These are phyloP conservation scores for Epinotia ramella DNA, from an alignment of 2,888 invertebrate species.

Conservation along the genomic window DNA sequence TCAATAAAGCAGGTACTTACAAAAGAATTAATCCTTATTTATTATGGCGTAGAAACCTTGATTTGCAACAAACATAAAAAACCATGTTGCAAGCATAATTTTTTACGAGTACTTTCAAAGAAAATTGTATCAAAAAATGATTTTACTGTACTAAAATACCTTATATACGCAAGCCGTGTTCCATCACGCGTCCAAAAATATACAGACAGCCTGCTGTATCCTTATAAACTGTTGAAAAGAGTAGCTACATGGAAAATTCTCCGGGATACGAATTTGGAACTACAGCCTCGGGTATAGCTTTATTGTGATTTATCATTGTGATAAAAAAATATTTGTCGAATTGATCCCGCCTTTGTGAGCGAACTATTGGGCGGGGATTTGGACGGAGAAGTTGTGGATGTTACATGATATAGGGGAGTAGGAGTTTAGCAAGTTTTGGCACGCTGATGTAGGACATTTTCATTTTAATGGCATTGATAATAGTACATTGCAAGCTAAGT, in stretches of 20 bases:
- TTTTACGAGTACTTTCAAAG: too few species aligned
- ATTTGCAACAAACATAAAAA: too few species aligned
- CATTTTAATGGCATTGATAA: too few species aligned
- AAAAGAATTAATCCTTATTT: too few species aligned
- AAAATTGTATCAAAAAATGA: too few species aligned
- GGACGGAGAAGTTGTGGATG: constrained; percentile 16
- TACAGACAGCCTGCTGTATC: constrained; percentile 17
- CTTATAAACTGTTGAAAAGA: neutral
- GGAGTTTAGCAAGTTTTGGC: constrained; percentile 1
- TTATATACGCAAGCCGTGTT: too few species aligned
- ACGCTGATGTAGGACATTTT: neutral
- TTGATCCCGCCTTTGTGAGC: constrained; percentile 23
- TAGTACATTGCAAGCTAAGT: too few species aligned
- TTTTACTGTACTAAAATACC: too few species aligned
- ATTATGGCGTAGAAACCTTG: too few species aligned
- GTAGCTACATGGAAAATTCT: constrained; percentile 22
- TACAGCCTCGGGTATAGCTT: constrained; percentile 35
- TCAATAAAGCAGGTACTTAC: too few species aligned
- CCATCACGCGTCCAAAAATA: neutral
- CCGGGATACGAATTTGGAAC: constrained; percentile 32
- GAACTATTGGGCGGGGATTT: constrained; percentile 13
- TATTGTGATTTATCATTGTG: constrained; percentile 45
- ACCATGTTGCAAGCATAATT: too few species aligned
- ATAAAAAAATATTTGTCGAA: constrained; percentile 46
- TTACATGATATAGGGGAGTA: neutral